Conservation (phyloP, 2,113 vertebrate genomes). For the Semicossyphus pulcher region DNA sequence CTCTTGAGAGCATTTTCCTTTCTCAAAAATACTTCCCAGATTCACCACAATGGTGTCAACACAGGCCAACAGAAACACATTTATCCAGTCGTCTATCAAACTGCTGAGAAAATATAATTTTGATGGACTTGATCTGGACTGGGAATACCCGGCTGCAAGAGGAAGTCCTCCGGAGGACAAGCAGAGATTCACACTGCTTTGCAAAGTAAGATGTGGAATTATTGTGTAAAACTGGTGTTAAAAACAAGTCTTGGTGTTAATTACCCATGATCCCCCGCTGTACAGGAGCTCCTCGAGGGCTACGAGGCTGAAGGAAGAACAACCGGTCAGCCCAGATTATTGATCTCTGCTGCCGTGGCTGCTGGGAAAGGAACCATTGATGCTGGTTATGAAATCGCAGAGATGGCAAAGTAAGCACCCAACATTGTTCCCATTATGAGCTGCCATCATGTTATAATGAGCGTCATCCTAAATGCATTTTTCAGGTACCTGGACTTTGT, state of each 20-base stretch:
- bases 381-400: conserved; percentile 81
- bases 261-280: neutral
- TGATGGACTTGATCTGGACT: conserved; percentile 86
- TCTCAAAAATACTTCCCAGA: conserved; percentile 15
- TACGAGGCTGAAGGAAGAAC: conserved; percentile 74
- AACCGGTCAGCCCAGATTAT: conserved; percentile 65
- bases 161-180: conserved; percentile 85
- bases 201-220: conserved; percentile 72
- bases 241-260: neutral
- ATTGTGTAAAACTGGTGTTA: neutral
- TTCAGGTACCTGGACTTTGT: conserved; percentile 85
- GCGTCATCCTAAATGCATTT: neutral
- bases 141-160: conserved; percentile 83
- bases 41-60: conserved; percentile 82
- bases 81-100: conserved; percentile 84
- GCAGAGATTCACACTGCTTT: conserved; percentile 81
- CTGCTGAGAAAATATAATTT: conserved; percentile 81
- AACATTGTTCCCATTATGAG: neutral
- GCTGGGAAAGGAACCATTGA: conserved; percentile 75
- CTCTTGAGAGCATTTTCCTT: neutral
- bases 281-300: conserved; percentile 81
- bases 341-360: conserved; percentile 83
- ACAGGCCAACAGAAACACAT: conserved; percentile 73
- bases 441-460: neutral
- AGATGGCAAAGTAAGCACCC: conserved; percentile 78